Percentiles rank a stretch among this genome's conserved stretches.
phyloP scores from a whole-genome alignment of 30 jellyfish, hydroid and myxozoan genomes.

The Clytia hemisphaerica region DNA sequence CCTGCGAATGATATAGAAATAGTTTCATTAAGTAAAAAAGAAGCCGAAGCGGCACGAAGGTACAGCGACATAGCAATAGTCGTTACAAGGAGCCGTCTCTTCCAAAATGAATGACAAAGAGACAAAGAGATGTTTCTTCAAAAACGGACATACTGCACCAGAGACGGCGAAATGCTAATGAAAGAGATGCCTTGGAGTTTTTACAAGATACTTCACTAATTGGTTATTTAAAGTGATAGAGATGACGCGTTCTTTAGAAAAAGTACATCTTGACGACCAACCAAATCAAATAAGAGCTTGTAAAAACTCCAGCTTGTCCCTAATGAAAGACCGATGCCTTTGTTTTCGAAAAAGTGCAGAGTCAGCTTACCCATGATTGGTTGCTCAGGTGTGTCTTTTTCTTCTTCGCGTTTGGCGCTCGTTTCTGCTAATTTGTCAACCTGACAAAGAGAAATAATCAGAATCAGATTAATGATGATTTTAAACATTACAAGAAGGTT shows the following conservation, averaged over 20 bases:
- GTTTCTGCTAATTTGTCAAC: conserved; percentile 94
- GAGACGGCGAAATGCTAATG: too few species aligned
- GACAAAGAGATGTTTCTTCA: conserved; percentile 1
- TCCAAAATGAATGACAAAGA: conserved; percentile 36
- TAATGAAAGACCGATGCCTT: too few species aligned
- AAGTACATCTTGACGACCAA: too few species aligned
- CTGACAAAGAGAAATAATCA: conserved; percentile 9
- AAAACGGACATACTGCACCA: too few species aligned
- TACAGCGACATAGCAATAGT: neutral
- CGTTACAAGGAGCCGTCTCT: neutral
- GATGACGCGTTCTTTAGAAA: neutral
- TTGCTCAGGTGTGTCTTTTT: conserved; percentile 89
- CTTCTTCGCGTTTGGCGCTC: conserved; percentile 80
- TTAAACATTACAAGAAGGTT: neutral
- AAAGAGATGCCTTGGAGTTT: too few species aligned
- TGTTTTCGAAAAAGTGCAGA: neutral
- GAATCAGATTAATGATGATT: neutral
- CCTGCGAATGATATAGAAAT: conserved; percentile 38
- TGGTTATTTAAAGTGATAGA: neutral
- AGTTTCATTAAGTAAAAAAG: neutral
- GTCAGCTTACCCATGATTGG: conserved; percentile 62
- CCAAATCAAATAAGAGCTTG: too few species aligned
- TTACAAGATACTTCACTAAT: too few species aligned
- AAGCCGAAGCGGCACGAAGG: neutral
- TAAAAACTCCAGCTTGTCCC: too few species aligned